Evolutionary conservation across 2,113 vertebrate species (phyloP), one percentile per base, ranked within the genome.

Genomic region (Microtus pennsylvanicus): DNA sequence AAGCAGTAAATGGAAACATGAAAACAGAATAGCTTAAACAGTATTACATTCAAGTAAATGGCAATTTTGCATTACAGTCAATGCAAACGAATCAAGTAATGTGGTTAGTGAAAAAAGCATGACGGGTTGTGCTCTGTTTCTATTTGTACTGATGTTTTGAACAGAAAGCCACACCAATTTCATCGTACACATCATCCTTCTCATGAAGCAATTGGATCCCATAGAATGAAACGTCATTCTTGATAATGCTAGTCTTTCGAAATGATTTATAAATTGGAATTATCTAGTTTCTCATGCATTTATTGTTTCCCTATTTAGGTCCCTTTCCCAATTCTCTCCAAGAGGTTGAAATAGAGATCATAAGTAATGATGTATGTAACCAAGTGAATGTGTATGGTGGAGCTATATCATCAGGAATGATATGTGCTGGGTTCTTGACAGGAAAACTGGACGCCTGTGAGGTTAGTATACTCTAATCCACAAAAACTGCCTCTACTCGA

Each of bases 391-490:
- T 97, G 7, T 98, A 98, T 50, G 69, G 3, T 0, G 98, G 98
- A 3, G 98, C 98, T 93, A 74, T 99, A 93, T 99, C 99, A 1
- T 98, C 98, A 58, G 98, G 98, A 90, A 99, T 99, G 99, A 77
- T 98, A 93, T 99, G 99, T 88, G 99, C 99, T 63, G 99, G 99
- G 78, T 89, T 99, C 67, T 97, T 99, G 33, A 12, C 0, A 0
- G 99, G 99, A 94, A 98, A 99, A 85, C 96, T 98, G 16, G 99
- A 99, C 93, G 99, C 99, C 42, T 99, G 99, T 97, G 99, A 99
- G 99, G 99, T 99, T 98, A 96, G 74, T 89, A 61, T 22, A 80
- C 6, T 86, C 35, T 77, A 45, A 86, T 50, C 42, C 58, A 77
- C 50, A 85, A 67, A 93, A n/a, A 28, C 88, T 67, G 2, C n/a